Percentiles rank a stretch among this genome's conserved stretches.
Conservation (phyloP, 2,888 invertebrate genomes). For the Barypeithes pellucidus region DNA sequence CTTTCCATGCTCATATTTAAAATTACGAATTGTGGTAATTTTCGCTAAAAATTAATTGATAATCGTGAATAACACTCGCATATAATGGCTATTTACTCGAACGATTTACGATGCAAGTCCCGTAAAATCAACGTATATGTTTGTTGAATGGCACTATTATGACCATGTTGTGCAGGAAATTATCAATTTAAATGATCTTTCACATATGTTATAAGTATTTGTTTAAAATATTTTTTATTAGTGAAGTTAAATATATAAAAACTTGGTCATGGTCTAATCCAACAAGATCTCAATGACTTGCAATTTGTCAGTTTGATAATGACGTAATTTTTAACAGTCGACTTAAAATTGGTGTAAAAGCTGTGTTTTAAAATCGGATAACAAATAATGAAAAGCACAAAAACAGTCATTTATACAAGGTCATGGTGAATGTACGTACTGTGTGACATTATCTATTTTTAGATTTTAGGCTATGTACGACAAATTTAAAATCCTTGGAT, state of each 20-base stretch:
- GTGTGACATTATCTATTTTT: constrained; percentile 23
- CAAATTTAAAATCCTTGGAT: constrained; percentile 9
- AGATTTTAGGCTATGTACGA: neutral
- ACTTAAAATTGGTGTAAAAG: constrained; percentile 2
- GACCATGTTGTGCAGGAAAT: neutral
- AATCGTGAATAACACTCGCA: too few relatives aligned
- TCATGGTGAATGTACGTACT: constrained; percentile 18
- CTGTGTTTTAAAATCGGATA: constrained; percentile 9
- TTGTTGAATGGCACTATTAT: too few relatives aligned
- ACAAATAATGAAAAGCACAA: constrained; percentile 9
- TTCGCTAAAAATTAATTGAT: too few relatives aligned
- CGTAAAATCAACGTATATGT: too few relatives aligned
- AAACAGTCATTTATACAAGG: constrained; percentile 18
- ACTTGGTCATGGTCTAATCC: constrained; percentile 19
- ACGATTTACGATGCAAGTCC: too few relatives aligned
- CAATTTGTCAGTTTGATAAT: neutral
- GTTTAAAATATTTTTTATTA: neutral
- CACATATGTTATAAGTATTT: neutral
- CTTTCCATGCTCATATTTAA: too few relatives aligned
- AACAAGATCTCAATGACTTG: constrained; percentile 17
- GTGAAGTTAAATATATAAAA: neutral
- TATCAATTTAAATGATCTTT: neutral
- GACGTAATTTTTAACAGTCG: constrained; percentile 4
- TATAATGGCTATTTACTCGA: too few relatives aligned
- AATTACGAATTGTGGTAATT: too few relatives aligned